Evolutionary conservation across 92 coral and sea anemone species (phyloP).

Genomic region (Virgularia gustaviana): DNA sequence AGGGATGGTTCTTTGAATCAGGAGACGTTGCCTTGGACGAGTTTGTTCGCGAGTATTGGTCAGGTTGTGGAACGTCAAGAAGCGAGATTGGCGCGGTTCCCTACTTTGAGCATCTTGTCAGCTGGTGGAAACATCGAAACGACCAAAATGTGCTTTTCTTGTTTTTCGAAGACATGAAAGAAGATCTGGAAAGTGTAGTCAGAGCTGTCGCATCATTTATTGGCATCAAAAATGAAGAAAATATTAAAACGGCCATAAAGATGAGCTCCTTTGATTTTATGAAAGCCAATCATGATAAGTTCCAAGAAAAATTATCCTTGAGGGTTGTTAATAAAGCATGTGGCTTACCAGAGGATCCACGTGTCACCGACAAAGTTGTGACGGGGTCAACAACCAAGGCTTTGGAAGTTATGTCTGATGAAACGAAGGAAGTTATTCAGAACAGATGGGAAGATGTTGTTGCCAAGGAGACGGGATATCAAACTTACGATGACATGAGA

Average conservation of each 20-base stretch:
- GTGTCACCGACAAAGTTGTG: not conserved
- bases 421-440: not conserved
- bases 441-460: not conserved
- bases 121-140: conserved; percentile 55
- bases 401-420: not conserved
- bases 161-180: conserved; percentile 56
- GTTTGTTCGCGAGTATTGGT: not conserved
- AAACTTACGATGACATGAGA: conserved; percentile 11
- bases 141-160: conserved; percentile 45
- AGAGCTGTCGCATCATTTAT: conserved; percentile 12
- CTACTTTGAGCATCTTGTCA: conserved; percentile 39
- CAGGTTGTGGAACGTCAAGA: not conserved
- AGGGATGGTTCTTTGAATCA: conserved; percentile 13
- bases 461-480: not conserved
- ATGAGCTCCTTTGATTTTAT: conserved; percentile 21
- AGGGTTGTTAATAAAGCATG: not conserved
- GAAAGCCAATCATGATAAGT: conserved; percentile 1
- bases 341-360: conserved; percentile 9
- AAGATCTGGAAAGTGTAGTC: conserved; percentile 22
- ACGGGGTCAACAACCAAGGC: conserved; percentile 10
- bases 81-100: conserved; percentile 32
- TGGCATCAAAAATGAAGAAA: conserved; percentile 15
- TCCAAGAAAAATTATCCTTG: not conserved
- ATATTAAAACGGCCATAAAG: not conserved
- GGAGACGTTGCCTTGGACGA: conserved; percentile 5